phyloP scores from a whole-genome alignment of 2,888 invertebrate species.

The Idaea biselata region DNA sequence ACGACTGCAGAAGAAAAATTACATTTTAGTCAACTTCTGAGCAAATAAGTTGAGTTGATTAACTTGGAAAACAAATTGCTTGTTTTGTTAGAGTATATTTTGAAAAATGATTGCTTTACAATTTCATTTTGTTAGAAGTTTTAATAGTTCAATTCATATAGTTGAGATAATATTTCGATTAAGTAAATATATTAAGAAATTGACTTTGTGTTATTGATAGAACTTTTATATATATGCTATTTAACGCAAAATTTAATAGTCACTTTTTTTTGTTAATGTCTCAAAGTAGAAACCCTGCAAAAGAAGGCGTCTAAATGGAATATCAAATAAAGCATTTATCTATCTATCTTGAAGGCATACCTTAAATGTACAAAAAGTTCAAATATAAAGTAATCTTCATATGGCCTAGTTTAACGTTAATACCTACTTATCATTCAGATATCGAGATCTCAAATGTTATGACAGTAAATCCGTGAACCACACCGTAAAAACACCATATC shows the following conservation, averaged over 20 bases:
- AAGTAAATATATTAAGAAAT: no score
- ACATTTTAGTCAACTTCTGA: constrained; percentile 61
- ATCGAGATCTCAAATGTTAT: constrained; percentile 76
- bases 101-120: constrained; percentile 7
- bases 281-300: no score
- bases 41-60: constrained; percentile 37
- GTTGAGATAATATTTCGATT: background rate
- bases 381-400: constrained; percentile 40
- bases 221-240: no score
- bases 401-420: constrained; percentile 22
- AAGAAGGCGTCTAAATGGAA: no score
- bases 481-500: constrained; percentile 77
- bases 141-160: background rate
- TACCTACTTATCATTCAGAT: constrained; percentile 57
- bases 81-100: constrained; percentile 37
- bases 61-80: constrained; percentile 37
- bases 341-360: background rate
- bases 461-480: constrained; percentile 65
- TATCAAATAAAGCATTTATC: background rate
- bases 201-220: no score
- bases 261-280: no score
- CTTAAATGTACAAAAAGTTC: background rate
- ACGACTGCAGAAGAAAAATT: constrained; percentile 60
- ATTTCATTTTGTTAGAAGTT: constrained; percentile 3
- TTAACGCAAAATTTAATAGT: no score